Conservation (phyloP, 2,113 vertebrate genomes). For the Galeopterus variegatus region DNA sequence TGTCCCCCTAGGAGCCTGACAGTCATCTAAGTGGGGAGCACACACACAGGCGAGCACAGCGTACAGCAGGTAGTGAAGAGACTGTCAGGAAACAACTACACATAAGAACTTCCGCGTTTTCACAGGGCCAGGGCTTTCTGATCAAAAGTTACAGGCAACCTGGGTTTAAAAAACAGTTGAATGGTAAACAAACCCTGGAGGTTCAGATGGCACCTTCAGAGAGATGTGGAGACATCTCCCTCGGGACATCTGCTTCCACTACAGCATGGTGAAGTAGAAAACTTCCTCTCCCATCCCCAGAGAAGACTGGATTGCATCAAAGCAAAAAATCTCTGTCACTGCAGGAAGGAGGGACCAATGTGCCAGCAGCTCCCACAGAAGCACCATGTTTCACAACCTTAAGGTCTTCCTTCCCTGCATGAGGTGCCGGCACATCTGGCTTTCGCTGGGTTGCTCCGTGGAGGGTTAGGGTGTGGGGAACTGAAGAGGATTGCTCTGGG, state of each 20-base stretch:
- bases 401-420: not conserved
- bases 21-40: not conserved
- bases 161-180: not conserved
- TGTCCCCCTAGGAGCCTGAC: not conserved
- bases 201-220: not conserved
- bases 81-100: not conserved
- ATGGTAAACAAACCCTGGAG: not conserved
- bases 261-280: not conserved
- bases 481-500: not conserved
- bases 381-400: not conserved
- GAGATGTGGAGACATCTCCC: not conserved
- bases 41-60: accelerated
- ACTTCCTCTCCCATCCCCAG: not conserved
- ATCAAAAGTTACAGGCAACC: not conserved
- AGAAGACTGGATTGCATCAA: not conserved
- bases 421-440: not conserved
- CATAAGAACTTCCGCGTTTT: not conserved
- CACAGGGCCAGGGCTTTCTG: not conserved
- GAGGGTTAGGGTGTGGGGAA: not conserved
- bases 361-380: not conserved
- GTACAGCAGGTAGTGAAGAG: not conserved
- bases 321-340: not conserved
- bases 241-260: not conserved
- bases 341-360: not conserved
- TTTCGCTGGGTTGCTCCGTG: accelerated